Evolutionary conservation across 1,140 invertebrate genomes (phyloP), one percentile per base, ranked within the genome.

Genomic region (Anastrepha ludens): DNA sequence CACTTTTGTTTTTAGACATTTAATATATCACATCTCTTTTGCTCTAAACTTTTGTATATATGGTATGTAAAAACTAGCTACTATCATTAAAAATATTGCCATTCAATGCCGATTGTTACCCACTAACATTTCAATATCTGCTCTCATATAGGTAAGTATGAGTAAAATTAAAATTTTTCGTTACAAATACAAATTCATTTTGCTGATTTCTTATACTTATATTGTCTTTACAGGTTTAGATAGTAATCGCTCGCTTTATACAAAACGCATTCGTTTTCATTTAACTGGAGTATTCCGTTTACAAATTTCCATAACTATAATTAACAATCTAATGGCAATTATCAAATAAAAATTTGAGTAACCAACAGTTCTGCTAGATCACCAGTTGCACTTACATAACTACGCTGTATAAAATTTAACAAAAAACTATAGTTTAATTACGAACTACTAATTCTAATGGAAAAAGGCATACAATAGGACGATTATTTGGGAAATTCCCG

Each of bases 401-500:
- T 74, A 47, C 6, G 47, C 29, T 29, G 29, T 15, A 62, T 50
- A 15, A 15, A 74, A 7, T 74, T 74, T 74, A 55, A 50, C 8
- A 65, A 65, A 39, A 39, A 47, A 74, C 70, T 47, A 47, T 41
- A 17, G 20, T 39, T 5, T 44, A 55, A 55, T 55, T 55, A 55
- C 50, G 6, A 39, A 44, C 64, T 67, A 67, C 64, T 67, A 29
- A 29, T 6, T 67, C 29, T 67, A 8, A 62, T 17, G 60, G 15
- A 62, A 62, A 55, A 81, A 55, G 74, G 47, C 74, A 81, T 55
- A 81, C 6, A 81, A 11, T 55, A 55, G 74, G 74, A 81, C 74
- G 50, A 11, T 11, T 29, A 29, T 81, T 81, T 81, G 47, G 74
- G 9, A 11, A 39, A 6, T 7, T 2, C 29, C 44, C 15, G n/a